phyloP scores from a whole-genome alignment of 1,140 invertebrate genomes.

The Chelonus insularis region DNA sequence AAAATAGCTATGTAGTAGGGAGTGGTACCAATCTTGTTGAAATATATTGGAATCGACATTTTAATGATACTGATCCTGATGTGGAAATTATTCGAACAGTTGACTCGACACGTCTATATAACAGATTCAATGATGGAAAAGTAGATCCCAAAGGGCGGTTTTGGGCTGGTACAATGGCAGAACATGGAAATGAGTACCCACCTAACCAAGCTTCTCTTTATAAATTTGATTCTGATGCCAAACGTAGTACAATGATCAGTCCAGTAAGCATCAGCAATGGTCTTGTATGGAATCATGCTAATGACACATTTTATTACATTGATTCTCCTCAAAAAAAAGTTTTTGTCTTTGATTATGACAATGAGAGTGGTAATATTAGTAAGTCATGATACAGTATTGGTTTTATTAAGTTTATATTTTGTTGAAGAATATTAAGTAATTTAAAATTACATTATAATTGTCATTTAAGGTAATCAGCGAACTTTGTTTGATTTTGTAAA shows the following conservation, averaged over 20 bases:
- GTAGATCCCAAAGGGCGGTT: constrained; percentile 77
- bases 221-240: constrained; percentile 52
- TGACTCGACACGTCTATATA: constrained; percentile 63
- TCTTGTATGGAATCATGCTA: constrained; percentile 73
- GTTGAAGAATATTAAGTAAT: no score
- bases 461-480: constrained; percentile 56
- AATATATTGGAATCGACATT: constrained; percentile 70
- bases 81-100: constrained; percentile 63
- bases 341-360: constrained; percentile 26
- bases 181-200: constrained; percentile 60
- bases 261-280: constrained; percentile 79
- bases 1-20: constrained; percentile 68
- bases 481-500: constrained; percentile 53
- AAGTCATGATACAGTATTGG: constrained; percentile 2
- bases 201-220: constrained; percentile 62
- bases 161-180: constrained; percentile 78
- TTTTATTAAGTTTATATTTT: no score
- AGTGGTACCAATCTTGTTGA: constrained; percentile 65
- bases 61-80: constrained; percentile 56
- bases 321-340: constrained; percentile 64
- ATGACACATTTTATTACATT: constrained; percentile 76
- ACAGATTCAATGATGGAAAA: constrained; percentile 87
- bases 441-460: no score
- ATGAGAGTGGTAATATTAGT: constrained; percentile 22
- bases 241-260: constrained; percentile 46